Percentiles rank a stretch among this genome's conserved stretches.
Evolutionary conservation across 1,140 invertebrate genomes (phyloP).

Genomic region (Pseudomyrmex dendroicus): DNA sequence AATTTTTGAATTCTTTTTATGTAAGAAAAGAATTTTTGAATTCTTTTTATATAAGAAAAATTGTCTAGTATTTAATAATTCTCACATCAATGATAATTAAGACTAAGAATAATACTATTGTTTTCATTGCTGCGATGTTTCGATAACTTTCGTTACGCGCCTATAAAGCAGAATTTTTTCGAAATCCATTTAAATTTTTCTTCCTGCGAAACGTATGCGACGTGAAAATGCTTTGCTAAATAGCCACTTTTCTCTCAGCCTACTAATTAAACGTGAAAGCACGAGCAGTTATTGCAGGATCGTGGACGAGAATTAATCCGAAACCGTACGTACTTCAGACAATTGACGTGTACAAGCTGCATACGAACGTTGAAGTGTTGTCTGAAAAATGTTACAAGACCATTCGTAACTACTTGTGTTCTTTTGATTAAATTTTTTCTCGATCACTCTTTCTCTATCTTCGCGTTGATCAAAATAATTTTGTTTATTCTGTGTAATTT

Average conservation of each 20-base stretch:
- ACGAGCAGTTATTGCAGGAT: conserved; percentile 11
- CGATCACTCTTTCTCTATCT: too few relatives aligned
- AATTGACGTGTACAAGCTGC: neutral
- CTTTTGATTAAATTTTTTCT: neutral
- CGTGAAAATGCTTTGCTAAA: neutral
- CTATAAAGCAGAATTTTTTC: too few relatives aligned
- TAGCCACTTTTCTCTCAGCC: conserved; percentile 9
- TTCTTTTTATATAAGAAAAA: neutral
- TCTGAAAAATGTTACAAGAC: neutral
- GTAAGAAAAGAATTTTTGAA: neutral
- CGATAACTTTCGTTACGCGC: neutral
- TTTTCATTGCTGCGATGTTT: neutral
- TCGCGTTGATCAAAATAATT: too few relatives aligned
- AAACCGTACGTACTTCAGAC: neutral
- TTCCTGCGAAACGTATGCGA: neutral
- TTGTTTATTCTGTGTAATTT: neutral
- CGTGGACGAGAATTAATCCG: conserved; percentile 18
- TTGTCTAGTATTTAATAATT: neutral
- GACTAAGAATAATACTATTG: neutral
- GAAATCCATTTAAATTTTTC: neutral
- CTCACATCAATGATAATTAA: neutral
- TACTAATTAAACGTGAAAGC: conserved; percentile 34
- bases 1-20: neutral
- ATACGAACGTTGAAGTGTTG: neutral
- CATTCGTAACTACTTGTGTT: neutral